These are phyloP conservation scores for Bombus affinis DNA, from an alignment of 1,140 invertebrate species.

Conservation along the genomic window DNA sequence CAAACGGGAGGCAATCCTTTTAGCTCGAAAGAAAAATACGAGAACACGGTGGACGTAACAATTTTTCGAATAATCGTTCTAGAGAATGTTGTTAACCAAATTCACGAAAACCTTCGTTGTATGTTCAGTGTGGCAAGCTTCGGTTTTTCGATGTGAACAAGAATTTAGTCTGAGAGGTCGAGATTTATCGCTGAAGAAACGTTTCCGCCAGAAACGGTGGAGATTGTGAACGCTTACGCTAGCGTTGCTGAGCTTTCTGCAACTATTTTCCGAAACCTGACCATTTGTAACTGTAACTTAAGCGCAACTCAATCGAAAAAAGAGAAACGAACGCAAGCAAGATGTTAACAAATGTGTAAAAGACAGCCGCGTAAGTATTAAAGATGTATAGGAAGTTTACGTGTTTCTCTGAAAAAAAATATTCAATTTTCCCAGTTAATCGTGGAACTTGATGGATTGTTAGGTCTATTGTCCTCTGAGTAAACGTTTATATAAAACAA, in stretches of 20 bases:
- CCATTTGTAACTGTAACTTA: conserved; percentile 24
- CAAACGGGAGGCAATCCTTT: neutral
- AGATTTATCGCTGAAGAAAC: neutral
- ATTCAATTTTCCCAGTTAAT: conserved; percentile 3
- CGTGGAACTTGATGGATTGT: conserved; percentile 38
- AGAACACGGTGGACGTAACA: neutral
- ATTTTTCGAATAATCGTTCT: neutral
- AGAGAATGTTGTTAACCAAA: neutral
- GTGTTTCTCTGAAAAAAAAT: conserved; percentile 27
- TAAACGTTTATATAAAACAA: conserved; percentile 52
- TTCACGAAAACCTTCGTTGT: conserved; percentile 9
- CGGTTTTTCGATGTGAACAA: neutral
- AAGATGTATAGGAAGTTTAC: conserved; percentile 14
- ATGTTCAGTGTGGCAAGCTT: conserved; percentile 22
- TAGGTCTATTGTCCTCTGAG: conserved; percentile 57
- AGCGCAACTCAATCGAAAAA: neutral
- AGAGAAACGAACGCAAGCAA: neutral
- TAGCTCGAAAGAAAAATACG: neutral
- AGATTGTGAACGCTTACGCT: conserved; percentile 25
- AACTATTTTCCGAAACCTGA: conserved; percentile 14
- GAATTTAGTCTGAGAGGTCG: conserved; percentile 20
- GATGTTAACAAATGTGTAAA: neutral
- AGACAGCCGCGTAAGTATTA: conserved; percentile 17
- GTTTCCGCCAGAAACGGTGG: neutral
- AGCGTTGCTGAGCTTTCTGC: conserved; percentile 29